Evolutionary conservation across 2,113 vertebrate species (phyloP), one percentile per base, ranked within the genome.

Genomic region (Erpornis zantholeuca): DNA sequence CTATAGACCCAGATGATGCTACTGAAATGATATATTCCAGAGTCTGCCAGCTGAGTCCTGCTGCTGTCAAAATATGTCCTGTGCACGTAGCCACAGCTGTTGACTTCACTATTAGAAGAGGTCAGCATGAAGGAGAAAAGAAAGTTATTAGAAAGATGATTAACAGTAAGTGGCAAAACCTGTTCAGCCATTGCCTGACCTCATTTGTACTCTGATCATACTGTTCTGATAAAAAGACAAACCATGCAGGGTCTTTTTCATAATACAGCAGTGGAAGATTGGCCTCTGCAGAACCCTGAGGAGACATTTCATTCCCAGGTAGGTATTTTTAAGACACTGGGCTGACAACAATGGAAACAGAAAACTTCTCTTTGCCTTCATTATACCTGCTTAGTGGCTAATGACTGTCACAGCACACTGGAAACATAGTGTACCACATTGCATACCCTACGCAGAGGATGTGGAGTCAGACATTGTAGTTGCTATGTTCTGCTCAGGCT

Each of bases 11-110:
- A 85, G 78, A 88, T 87, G 83, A 87, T 1, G 8, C 70, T 50
- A 45, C 75, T 68, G 75, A 80, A 94, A 90, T 92, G 50, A 93
- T 80, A 45, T 57, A 90, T 80, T 95, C 86, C 92, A 95, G 94
- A 93, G 45, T 33, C 88, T 89, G 73, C 84, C 91, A 94, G 66
- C 31, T 90, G 88, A 77, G 64, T 75, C 54, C 65, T 90, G 86
- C 40, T 86, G 83, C 86, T 94, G 81, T 95, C 94, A 90, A 78
- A 82, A 24, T 28, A 75, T 44, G 84, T 92, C 82, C 91, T 0
- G 3, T 28, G 64, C 91, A 85, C 12, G 0, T 75, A 70, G 84
- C 76, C 91, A 79, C 78, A 79, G 81, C 88, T 96, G 94, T 64
- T 89, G 75, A 56, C 64, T 93, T 93, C 47, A 45, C 72, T 73